Evolutionary conservation across 2,797 vertebrate species (phyloP), one percentile per base, ranked within the genome.

Genomic region (Hypotaenidia okinawae): DNA sequence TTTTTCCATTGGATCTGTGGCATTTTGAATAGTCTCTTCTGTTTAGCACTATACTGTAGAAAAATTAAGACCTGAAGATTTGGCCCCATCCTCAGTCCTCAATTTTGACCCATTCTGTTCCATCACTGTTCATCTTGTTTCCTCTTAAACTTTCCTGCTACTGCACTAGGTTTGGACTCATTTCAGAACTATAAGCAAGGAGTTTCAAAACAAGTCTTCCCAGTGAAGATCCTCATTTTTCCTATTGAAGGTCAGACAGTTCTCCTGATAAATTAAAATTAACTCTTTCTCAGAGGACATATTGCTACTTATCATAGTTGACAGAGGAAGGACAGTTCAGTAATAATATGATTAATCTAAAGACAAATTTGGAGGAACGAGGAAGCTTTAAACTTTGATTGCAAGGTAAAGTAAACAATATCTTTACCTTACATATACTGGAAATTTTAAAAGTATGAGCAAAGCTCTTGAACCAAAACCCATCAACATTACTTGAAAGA

Each of bases 211-310:
- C 5, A 84, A 83, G 77, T 30, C 22, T 90, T 84, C 39, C 70
- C 63, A 86, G 24, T 70, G 63, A 94, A 21, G 63, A 66, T 63
- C 30, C 2, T 7, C 51, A 73, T 93, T 86, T 96, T 66, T 88
- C 70, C 62, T 90, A 37, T 72, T 81, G 86, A 91, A 93, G 66
- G 72, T 85, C 72, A 94, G 54, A 83, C 52, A 49, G 37, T 91
- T 68, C 52, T 64, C 72, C 73, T 85, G 63, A 93, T 83, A 89
- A 91, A 94, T 94, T 94, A 94, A 92, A 92, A 92, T 91, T 83
- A 91, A 87, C 91, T 91, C 68, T 96, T 95, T 94, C 72, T 95
- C 68, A 70, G 68, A 90, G 33, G 41, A 94, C 57, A 80, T 49
- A 72, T 58, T 70, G 37, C 57, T 89, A 57, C 76, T 92, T 90